A percentile compares a stretch with the other conserved stretches of the same genome.
phyloP scores from a whole-genome alignment of 1,140 invertebrate species.

The Meloidogyne hapla region DNA sequence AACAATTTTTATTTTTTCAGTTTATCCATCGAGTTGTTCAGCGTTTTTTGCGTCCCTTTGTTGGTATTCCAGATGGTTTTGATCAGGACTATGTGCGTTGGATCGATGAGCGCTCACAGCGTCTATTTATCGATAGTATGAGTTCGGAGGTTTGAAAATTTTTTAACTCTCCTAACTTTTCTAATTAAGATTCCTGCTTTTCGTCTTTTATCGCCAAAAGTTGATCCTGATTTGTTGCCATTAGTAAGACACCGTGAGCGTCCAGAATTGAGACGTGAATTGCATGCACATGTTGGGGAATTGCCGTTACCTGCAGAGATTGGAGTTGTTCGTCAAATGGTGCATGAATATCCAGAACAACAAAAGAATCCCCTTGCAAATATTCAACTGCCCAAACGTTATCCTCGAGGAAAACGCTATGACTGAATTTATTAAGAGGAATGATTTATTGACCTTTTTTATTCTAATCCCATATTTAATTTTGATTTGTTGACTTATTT shows the following conservation, averaged over 20 bases:
- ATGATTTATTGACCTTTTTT: too few species aligned
- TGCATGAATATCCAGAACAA: background rate
- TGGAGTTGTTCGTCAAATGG: background rate
- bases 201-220: slow-evolving; percentile 51
- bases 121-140: slow-evolving; percentile 57
- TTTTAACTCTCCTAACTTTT: background rate
- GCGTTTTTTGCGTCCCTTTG: slow-evolving; percentile 48
- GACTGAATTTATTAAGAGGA: background rate
- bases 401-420: slow-evolving; percentile 37
- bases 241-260: slow-evolving; percentile 42
- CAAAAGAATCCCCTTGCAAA: slow-evolving; percentile 15
- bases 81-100: slow-evolving; percentile 55
- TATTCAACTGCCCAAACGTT: slow-evolving; percentile 31
- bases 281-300: slow-evolving; percentile 48
- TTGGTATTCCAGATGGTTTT: slow-evolving; percentile 42
- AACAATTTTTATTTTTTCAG: background rate
- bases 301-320: slow-evolving; percentile 41
- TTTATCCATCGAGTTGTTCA: slow-evolving; percentile 57
- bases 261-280: slow-evolving; percentile 41
- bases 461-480: too few species aligned
- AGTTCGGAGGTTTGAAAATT: slow-evolving; percentile 31
- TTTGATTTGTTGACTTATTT: too few species aligned
- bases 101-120: slow-evolving; percentile 52
- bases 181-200: slow-evolving; percentile 55
- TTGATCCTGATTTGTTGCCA: slow-evolving; percentile 57